These are phyloP conservation scores for Progne subis DNA, from an alignment of 2,113 vertebrate species.

Conservation along the genomic window DNA sequence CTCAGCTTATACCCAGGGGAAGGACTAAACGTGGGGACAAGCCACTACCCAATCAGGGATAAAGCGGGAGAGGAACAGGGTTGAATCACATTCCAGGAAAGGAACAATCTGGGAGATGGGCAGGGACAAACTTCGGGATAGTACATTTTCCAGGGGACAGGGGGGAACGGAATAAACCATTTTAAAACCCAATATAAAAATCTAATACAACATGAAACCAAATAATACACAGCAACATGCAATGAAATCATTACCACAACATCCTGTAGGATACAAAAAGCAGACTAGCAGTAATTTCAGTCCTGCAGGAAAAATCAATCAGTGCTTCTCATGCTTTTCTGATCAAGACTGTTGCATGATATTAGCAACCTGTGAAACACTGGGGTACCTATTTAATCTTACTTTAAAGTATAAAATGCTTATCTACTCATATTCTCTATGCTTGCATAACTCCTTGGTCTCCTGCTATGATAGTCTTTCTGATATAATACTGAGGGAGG, in stretches of 20 bases:
- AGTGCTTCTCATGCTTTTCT: background rate
- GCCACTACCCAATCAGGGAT: too few relatives aligned
- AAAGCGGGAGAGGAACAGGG: too few relatives aligned
- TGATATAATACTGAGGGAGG: background rate
- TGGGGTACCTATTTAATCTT: background rate
- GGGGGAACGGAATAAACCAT: too few relatives aligned
- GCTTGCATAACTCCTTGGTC: background rate
- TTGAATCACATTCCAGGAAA: too few relatives aligned
- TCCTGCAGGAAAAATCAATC: slow-evolving; percentile 16
- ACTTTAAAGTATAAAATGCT: background rate
- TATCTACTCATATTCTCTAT: background rate
- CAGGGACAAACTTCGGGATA: too few relatives aligned
- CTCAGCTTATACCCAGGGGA: too few relatives aligned
- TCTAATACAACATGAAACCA: too few relatives aligned
- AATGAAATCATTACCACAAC: background rate
- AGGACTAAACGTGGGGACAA: too few relatives aligned
- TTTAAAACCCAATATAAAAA: too few relatives aligned
- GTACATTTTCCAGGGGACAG: too few relatives aligned
- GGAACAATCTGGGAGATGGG: too few relatives aligned
- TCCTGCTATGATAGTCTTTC: background rate
- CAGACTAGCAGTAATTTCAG: slow-evolving; percentile 5
- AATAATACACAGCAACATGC: background rate
- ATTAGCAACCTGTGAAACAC: background rate
- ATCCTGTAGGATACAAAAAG: background rate
- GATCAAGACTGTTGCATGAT: background rate